Evolutionary conservation across 2,888 invertebrate species (phyloP).

Genomic region (Amphipyra tragopoginis): DNA sequence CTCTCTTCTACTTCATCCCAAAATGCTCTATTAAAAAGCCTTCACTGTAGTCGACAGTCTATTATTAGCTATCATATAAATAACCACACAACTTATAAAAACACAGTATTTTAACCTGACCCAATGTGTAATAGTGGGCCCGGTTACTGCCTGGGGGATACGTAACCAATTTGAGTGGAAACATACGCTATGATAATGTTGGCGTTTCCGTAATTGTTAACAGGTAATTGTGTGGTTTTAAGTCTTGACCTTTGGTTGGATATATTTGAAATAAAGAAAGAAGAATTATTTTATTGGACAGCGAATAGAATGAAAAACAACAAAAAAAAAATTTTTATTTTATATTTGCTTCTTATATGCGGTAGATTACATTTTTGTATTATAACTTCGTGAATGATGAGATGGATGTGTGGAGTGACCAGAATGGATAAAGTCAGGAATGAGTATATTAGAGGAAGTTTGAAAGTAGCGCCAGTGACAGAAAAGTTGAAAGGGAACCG

Average conservation of each 20-base stretch:
- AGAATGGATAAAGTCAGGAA: no score
- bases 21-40: not conserved
- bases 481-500: no score
- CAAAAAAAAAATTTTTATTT: no score
- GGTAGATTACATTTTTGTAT: no score
- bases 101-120: conserved; percentile 28
- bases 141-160: conserved; percentile 42
- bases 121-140: conserved; percentile 25
- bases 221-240: not conserved
- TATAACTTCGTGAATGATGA: no score
- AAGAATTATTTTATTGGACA: no score
- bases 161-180: conserved; percentile 40
- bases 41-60: not conserved
- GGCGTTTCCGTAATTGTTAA: conserved; percentile 1
- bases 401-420: no score
- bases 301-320: no score
- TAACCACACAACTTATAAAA: conserved; percentile 15
- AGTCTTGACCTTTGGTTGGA: not conserved
- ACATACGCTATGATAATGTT: conserved; percentile 27
- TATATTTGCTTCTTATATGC: no score
- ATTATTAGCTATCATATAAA: conserved; percentile 20
- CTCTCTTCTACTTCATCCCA: not conserved
- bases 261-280: no score
- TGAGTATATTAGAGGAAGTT: no score
- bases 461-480: no score